A percentile compares a stretch with the other conserved stretches of the same genome.
Evolutionary conservation across 35 echinoderm and acorn worm species (phyloP).

Genomic region (Acanthaster planci): DNA sequence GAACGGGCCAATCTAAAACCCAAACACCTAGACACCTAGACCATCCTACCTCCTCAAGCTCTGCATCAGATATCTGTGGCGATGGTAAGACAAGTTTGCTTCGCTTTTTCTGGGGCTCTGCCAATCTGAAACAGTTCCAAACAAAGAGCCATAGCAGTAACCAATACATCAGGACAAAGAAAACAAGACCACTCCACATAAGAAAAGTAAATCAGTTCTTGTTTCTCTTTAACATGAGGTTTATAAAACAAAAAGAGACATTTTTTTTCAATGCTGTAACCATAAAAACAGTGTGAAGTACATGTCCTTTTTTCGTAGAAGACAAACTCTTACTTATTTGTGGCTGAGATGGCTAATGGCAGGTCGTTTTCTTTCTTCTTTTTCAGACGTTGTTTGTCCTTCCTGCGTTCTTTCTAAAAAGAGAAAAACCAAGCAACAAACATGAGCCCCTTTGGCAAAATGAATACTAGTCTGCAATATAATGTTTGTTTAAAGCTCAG

Average conservation of each 20-base stretch:
- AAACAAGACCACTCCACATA: neutral
- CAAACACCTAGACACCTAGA: too few relatives aligned
- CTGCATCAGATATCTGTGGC: slow-evolving; percentile 95
- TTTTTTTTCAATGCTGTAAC: too few relatives aligned
- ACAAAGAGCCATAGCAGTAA: too few relatives aligned
- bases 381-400: slow-evolving; percentile 88
- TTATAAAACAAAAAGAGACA: too few relatives aligned
- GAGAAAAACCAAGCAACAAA: slow-evolving; percentile 32
- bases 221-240: too few relatives aligned
- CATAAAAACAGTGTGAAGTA: too few relatives aligned
- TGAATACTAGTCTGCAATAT: too few relatives aligned
- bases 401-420: slow-evolving; percentile 83
- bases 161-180: neutral
- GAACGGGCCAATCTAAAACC: too few relatives aligned
- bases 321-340: slow-evolving; percentile 93
- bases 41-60: slow-evolving; percentile 83
- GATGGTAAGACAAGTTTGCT: slow-evolving; percentile 89
- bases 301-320: too few relatives aligned
- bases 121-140: slow-evolving; percentile 52
- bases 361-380: slow-evolving; percentile 94
- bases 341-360: slow-evolving; percentile 79
- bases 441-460: neutral
- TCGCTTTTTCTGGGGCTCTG: slow-evolving; percentile 85
- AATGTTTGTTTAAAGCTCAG: too few relatives aligned
- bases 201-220: neutral